These are phyloP conservation scores for Ictalurus furcatus DNA, from an alignment of 2,113 vertebrate genomes.

Conservation along the genomic window DNA sequence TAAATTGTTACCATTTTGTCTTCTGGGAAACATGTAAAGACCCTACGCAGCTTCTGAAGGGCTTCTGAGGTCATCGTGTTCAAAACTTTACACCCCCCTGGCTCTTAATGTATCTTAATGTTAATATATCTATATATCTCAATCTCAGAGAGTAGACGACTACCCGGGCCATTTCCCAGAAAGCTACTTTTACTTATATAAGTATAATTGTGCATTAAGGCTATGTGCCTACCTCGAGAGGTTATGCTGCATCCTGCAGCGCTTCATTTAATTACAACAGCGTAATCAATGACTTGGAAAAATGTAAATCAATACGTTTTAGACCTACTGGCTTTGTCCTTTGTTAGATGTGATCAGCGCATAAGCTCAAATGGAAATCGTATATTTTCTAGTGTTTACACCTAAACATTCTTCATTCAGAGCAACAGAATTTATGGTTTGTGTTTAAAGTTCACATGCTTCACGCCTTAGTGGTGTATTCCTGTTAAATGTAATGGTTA, in stretches of 20 bases:
- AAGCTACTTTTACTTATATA: conserved; percentile 1
- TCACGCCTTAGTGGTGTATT: neutral
- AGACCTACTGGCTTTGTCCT: neutral
- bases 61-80: too few relatives aligned
- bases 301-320: conserved; percentile 26
- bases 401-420: neutral
- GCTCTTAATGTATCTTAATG: too few relatives aligned
- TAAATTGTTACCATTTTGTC: too few relatives aligned
- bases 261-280: conserved; percentile 30
- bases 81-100: too few relatives aligned
- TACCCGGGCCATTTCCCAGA: conserved; percentile 9
- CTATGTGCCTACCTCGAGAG: neutral
- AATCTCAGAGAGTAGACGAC: neutral
- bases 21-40: too few relatives aligned
- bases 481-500: conserved; percentile 22
- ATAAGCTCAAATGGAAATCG: neutral
- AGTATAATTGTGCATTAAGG: neutral
- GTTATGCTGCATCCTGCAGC: conserved; percentile 11
- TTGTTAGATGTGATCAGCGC: neutral
- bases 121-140: too few relatives aligned
- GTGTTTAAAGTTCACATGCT: neutral
- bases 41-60: too few relatives aligned
- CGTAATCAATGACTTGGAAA: conserved; percentile 21
- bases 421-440: neutral
- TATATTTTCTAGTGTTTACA: neutral